Conservation (phyloP, 2,797 vertebrate genomes). For the Esox masquinongy region DNA sequence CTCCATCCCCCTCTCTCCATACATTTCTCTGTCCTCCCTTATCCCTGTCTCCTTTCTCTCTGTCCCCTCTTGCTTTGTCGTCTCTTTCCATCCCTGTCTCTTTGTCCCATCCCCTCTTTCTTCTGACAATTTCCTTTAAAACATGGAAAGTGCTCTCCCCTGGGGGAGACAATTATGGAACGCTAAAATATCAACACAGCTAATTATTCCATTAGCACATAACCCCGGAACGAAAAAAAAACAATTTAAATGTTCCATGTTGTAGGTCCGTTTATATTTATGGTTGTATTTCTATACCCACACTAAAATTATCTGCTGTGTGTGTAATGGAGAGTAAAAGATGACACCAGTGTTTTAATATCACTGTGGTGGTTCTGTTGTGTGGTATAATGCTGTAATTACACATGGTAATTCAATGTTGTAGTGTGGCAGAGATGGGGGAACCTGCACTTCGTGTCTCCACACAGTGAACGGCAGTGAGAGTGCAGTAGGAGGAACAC, state of each 20-base stretch:
- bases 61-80: constrained; percentile 2
- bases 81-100: neutral
- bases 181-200: constrained; percentile 65
- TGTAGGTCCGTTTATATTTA: constrained; percentile 27
- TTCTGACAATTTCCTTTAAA: constrained; percentile 53
- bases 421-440: constrained; percentile 24
- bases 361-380: constrained; percentile 40
- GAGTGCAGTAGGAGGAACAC: neutral
- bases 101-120: neutral
- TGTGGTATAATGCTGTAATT: constrained; percentile 42
- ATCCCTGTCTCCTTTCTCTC: neutral
- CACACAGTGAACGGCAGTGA: neutral
- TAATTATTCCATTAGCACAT: constrained; percentile 82
- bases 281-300: constrained; percentile 37
- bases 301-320: constrained; percentile 33
- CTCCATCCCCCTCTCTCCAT: too few relatives aligned
- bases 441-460: neutral
- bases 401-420: constrained; percentile 40
- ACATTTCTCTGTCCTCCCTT: neutral
- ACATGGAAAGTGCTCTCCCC: constrained; percentile 59
- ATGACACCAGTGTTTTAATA: constrained; percentile 51
- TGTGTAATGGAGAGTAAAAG: constrained; percentile 19
- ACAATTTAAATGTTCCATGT: constrained; percentile 60
- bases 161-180: constrained; percentile 63
- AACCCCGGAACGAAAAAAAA: constrained; percentile 75